These are phyloP conservation scores for Bombus impatiens DNA, from an alignment of 1,140 invertebrate species.

Conservation along the genomic window DNA sequence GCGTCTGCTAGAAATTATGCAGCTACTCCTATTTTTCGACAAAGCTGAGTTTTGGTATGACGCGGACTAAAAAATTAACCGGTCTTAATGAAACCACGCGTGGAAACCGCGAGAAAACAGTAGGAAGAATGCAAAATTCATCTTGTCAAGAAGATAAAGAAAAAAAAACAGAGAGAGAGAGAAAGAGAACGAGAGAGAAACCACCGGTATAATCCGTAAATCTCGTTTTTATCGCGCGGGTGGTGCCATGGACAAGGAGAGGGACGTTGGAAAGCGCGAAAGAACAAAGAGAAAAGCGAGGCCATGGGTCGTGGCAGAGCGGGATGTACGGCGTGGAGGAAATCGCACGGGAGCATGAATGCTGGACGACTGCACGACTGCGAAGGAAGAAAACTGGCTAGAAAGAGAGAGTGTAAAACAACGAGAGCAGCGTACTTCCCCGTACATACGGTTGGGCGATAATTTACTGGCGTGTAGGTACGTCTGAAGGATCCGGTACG, in stretches of 20 bases:
- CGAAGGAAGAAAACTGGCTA: not conserved
- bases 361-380: not conserved
- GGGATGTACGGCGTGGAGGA: not conserved
- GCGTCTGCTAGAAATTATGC: not conserved
- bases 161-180: not conserved
- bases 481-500: constrained; percentile 73
- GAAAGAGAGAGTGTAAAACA: constrained; percentile 45
- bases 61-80: not conserved
- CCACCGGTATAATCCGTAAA: constrained; percentile 42
- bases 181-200: no score
- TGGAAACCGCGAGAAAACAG: not conserved
- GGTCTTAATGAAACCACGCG: not conserved
- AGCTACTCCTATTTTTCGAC: not conserved
- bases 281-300: constrained; percentile 40
- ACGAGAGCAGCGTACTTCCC: constrained; percentile 32
- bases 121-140: constrained; percentile 14
- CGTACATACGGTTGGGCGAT: constrained; percentile 49
- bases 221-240: constrained; percentile 36
- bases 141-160: not conserved
- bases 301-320: not conserved
- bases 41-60: not conserved
- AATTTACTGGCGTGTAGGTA: constrained; percentile 60
- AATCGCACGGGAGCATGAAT: not conserved
- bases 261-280: constrained; percentile 21
- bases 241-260: no score